Percentiles rank a stretch among this genome's conserved stretches.
Evolutionary conservation across 2,113 vertebrate species (phyloP).

Genomic region (Ageneiosus marmoratus): DNA sequence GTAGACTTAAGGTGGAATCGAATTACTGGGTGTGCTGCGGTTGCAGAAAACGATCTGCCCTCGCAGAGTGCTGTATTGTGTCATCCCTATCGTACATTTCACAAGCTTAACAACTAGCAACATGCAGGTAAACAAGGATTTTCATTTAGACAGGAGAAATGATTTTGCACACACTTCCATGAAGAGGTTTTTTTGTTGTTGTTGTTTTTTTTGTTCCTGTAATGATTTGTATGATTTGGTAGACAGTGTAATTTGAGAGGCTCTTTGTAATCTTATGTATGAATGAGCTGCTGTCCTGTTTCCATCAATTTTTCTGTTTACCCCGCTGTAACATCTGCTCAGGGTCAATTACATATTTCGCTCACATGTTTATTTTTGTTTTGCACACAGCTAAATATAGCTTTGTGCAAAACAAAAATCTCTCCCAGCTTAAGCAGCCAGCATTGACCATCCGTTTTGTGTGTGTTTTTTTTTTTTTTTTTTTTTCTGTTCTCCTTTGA

Average conservation of each 20-base stretch:
- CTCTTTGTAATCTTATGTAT: conserved; percentile 38
- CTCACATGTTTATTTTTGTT: neutral
- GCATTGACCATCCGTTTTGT: conserved; percentile 3
- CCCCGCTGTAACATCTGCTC: conserved; percentile 41
- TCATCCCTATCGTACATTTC: conserved; percentile 30
- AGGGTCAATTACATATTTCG: conserved; percentile 56
- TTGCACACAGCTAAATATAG: conserved; percentile 42
- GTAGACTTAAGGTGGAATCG: conserved; percentile 56
- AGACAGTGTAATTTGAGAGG: conserved; percentile 52
- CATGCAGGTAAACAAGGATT: conserved; percentile 13
- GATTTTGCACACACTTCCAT: conserved; percentile 44
- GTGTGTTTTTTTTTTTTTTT: neutral
- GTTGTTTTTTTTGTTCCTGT: conserved; percentile 45
- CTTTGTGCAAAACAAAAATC: conserved; percentile 14
- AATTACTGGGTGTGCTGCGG: conserved; percentile 50
- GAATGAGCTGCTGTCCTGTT: conserved; percentile 47
- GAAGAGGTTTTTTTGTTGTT: too few relatives aligned
- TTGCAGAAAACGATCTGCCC: conserved; percentile 45
- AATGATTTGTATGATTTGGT: conserved; percentile 48
- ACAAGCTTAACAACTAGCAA: conserved; percentile 35
- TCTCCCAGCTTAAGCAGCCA: conserved; percentile 33
- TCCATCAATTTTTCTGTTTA: conserved; percentile 42
- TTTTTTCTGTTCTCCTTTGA: conserved; percentile 26
- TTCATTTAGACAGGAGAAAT: conserved; percentile 44
- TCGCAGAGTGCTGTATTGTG: conserved; percentile 39